phyloP scores from a whole-genome alignment of 2,888 invertebrate species.

The Oscheius sp. region DNA sequence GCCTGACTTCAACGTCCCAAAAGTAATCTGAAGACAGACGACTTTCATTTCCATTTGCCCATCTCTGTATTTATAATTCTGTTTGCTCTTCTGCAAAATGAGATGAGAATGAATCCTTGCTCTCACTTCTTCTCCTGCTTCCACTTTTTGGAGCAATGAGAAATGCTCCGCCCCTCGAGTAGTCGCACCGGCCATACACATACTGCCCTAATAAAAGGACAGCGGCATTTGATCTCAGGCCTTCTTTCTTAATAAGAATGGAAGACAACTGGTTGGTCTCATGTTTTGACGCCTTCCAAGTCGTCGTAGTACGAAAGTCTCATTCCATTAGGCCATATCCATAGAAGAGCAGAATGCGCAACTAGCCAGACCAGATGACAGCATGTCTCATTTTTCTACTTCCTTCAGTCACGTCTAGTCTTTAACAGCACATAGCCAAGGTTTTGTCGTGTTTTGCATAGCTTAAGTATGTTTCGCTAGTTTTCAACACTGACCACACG shows the following conservation, averaged over 20 bases:
- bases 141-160: slow-evolving; percentile 26
- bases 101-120: slow-evolving; percentile 9
- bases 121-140: not conserved
- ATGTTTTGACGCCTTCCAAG: slow-evolving; percentile 20
- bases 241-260: not conserved
- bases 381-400: not conserved
- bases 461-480: too few relatives aligned
- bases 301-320: not conserved
- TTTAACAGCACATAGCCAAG: not conserved
- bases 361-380: slow-evolving; percentile 27
- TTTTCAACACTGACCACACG: not conserved
- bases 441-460: too few relatives aligned
- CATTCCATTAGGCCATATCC: slow-evolving; percentile 26
- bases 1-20: too few relatives aligned
- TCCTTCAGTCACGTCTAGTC: not conserved
- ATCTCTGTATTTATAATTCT: slow-evolving; percentile 22
- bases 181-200: slow-evolving; percentile 13
- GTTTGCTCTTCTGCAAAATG: slow-evolving; percentile 20
- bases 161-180: slow-evolving; percentile 29
- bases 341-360: slow-evolving; percentile 25
- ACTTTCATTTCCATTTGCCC: too few relatives aligned
- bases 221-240: slow-evolving; percentile 4
- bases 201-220: slow-evolving; percentile 30
- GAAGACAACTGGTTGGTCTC: slow-evolving; percentile 13
- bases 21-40: too few relatives aligned